phyloP scores from a whole-genome alignment of 2,888 invertebrate genomes.

The Mythimna ferrago region DNA sequence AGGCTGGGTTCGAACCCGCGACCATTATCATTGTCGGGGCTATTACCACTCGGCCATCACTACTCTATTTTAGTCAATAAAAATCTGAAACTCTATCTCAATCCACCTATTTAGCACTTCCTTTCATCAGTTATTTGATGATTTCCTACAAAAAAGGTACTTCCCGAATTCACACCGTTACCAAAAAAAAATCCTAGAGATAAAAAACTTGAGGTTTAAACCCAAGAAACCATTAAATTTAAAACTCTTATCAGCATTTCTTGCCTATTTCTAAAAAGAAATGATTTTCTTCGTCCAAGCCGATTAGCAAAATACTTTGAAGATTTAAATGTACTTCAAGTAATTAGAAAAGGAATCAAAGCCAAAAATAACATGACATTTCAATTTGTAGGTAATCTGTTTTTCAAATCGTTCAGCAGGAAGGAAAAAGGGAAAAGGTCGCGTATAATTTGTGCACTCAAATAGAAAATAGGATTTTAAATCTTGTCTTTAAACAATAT shows the following conservation, averaged over 20 bases:
- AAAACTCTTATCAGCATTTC: conserved; percentile 8
- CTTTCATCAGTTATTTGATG: too few species aligned
- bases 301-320: conserved; percentile 32
- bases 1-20: too few species aligned
- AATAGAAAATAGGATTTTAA: too few species aligned
- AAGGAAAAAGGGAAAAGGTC: background rate
- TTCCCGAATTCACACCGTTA: too few species aligned
- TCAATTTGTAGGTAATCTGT: conserved; percentile 25
- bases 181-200: background rate
- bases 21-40: too few species aligned
- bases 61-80: too few species aligned
- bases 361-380: conserved; percentile 23
- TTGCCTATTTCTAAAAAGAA: conserved; percentile 9
- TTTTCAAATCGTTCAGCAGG: background rate
- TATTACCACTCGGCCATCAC: too few species aligned
- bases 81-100: too few species aligned
- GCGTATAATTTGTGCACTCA: background rate
- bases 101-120: too few species aligned
- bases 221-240: background rate
- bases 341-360: conserved; percentile 20
- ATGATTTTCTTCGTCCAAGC: conserved; percentile 34
- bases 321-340: conserved; percentile 13
- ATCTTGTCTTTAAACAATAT: background rate
- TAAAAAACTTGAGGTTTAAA: background rate
- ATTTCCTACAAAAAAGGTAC: too few species aligned